Conservation (phyloP, 2,113 vertebrate species). For the Uropsilus gracilis region DNA sequence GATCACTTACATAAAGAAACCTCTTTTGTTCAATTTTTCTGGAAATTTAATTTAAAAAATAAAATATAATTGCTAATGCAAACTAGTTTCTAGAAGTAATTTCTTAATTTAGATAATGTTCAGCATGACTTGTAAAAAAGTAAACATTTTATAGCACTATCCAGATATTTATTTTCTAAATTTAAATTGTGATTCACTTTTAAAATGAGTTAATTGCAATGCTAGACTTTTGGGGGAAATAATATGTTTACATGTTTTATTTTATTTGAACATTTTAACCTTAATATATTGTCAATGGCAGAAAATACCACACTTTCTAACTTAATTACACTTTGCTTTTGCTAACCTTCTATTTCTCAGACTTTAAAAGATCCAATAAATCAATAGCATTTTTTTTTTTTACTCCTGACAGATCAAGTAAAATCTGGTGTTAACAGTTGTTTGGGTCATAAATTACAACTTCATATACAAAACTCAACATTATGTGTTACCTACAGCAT, state of each 20-base stretch:
- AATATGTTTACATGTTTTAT: background rate
- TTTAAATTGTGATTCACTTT: constrained; percentile 16
- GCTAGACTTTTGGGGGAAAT: background rate
- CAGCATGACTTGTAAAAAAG: background rate
- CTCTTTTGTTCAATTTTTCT: background rate
- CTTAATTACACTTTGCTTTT: background rate
- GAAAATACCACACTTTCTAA: background rate
- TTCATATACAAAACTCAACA: background rate
- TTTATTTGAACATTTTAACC: background rate
- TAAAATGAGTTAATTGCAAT: background rate
- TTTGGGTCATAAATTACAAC: background rate
- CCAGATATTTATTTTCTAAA: background rate
- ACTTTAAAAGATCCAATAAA: background rate
- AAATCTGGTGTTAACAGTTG: background rate
- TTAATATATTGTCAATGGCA: background rate
- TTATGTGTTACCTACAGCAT: background rate
- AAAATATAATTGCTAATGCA: background rate
- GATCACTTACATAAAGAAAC: background rate
- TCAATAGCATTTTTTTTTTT: background rate
- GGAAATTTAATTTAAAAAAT: background rate
- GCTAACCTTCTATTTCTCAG: background rate
- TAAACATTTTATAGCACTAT: background rate
- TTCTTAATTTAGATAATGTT: background rate
- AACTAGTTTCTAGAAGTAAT: background rate
- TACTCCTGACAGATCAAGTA: background rate